Evolutionary conservation across 2,888 invertebrate species (phyloP).

Genomic region (Eumacrocentrus americanus): DNA sequence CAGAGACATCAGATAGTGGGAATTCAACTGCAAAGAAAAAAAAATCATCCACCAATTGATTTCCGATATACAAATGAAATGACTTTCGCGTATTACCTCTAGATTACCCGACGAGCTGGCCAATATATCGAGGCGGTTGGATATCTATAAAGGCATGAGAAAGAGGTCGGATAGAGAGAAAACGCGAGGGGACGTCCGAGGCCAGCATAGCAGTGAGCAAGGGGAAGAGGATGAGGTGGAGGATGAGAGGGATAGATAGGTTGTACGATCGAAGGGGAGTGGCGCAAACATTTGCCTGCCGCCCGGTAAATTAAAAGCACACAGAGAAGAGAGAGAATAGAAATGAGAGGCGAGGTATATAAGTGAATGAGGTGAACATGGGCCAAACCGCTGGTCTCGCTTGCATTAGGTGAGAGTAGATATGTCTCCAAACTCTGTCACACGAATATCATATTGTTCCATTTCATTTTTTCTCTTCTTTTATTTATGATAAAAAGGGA

Average conservation of each 20-base stretch:
- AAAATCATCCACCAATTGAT: constrained; percentile 31
- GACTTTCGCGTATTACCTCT: constrained; percentile 50
- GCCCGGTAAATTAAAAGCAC: constrained; percentile 62
- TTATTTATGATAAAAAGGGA: constrained; percentile 10
- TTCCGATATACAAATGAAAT: constrained; percentile 45
- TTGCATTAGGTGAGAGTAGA: constrained; percentile 5
- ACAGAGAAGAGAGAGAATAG: constrained; percentile 55
- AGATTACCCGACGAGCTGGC: constrained; percentile 40
- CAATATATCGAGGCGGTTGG: constrained; percentile 44
- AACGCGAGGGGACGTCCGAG: constrained; percentile 31
- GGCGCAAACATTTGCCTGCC: constrained; percentile 62
- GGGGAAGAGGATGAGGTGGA: constrained; percentile 35
- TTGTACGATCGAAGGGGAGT: constrained; percentile 58
- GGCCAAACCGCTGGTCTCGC: constrained; percentile 8
- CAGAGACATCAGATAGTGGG: background rate
- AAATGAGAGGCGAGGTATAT: constrained; percentile 44
- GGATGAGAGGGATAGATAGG: constrained; percentile 43
- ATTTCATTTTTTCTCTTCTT: background rate
- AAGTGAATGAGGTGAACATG: constrained; percentile 35
- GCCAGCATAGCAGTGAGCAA: constrained; percentile 35
- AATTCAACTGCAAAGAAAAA: background rate
- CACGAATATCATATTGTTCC: background rate
- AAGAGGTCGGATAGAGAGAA: constrained; percentile 29
- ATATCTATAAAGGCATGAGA: constrained; percentile 16
- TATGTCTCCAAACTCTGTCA: background rate